phyloP scores from a whole-genome alignment of 1,140 invertebrate species.

The Dinoponera quadriceps region DNA sequence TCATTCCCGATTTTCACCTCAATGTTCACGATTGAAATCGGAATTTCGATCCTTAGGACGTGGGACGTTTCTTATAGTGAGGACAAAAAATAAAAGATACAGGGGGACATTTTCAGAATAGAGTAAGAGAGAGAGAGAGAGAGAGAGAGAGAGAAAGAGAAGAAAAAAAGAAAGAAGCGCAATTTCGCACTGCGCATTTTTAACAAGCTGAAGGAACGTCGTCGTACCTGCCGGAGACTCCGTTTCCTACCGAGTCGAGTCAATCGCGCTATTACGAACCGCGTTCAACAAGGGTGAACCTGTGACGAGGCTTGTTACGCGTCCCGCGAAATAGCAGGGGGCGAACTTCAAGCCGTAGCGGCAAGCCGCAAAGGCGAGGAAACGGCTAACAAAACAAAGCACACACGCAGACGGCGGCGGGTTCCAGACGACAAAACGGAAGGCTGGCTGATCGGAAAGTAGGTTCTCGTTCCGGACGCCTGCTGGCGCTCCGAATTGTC shows the following conservation, averaged over 20 bases:
- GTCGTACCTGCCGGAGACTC: too few relatives aligned
- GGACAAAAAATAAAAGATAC: background rate
- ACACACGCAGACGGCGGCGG: background rate
- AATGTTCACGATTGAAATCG: too few relatives aligned
- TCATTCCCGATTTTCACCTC: background rate
- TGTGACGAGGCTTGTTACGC: constrained; percentile 32
- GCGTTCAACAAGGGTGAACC: background rate
- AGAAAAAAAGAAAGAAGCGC: background rate
- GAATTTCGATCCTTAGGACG: too few relatives aligned
- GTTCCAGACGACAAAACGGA: constrained; percentile 23
- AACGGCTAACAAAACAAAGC: constrained; percentile 23
- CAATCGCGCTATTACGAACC: too few relatives aligned
- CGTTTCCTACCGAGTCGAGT: too few relatives aligned
- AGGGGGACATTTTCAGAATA: background rate
- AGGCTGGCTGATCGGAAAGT: constrained; percentile 11
- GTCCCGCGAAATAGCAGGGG: background rate
- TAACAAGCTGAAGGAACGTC: background rate
- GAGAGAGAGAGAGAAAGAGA: background rate
- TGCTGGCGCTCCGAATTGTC: constrained; percentile 29
- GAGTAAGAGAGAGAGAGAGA: background rate
- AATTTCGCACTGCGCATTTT: background rate
- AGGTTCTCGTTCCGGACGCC: constrained; percentile 4
- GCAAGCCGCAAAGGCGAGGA: constrained; percentile 5
- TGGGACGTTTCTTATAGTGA: background rate
- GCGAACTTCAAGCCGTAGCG: too few relatives aligned